Conservation (phyloP, 2,797 vertebrate species). For the Luscinia luscinia region DNA sequence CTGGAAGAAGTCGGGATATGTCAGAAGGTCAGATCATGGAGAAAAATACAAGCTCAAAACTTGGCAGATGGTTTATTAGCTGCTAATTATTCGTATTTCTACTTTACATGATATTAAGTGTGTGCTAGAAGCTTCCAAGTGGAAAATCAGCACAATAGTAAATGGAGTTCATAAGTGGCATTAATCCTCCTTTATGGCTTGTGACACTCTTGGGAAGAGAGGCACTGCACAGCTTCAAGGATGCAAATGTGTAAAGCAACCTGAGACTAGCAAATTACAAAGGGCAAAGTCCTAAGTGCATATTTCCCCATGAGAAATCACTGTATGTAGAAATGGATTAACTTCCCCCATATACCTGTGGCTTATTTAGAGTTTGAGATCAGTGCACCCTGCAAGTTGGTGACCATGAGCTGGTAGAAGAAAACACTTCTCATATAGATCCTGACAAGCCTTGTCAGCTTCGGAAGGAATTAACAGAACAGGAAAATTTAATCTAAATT, state of each 20-base stretch:
- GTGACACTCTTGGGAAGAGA: neutral
- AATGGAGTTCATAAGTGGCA: slow-evolving; percentile 25
- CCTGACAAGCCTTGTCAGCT: neutral
- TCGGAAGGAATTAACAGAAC: neutral
- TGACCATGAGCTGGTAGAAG: neutral
- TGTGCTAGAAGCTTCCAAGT: slow-evolving; percentile 15
- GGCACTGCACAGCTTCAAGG: neutral
- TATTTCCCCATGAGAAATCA: neutral
- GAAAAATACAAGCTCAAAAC: neutral
- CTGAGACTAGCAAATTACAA: neutral
- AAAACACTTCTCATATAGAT: neutral
- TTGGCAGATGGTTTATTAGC: slow-evolving; percentile 25
- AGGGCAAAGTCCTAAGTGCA: neutral
- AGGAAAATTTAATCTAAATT: neutral
- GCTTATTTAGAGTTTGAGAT: neutral
- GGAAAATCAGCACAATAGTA: slow-evolving; percentile 7
- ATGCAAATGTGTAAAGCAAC: neutral
- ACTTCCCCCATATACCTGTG: neutral
- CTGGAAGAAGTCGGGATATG: neutral
- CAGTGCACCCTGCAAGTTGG: neutral
- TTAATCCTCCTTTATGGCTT: slow-evolving; percentile 17
- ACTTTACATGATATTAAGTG: neutral
- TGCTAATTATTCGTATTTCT: slow-evolving; percentile 31
- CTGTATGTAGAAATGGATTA: neutral
- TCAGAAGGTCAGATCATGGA: neutral